Evolutionary conservation across 2,888 invertebrate genomes (phyloP).

Genomic region (Oscheius sp.): DNA sequence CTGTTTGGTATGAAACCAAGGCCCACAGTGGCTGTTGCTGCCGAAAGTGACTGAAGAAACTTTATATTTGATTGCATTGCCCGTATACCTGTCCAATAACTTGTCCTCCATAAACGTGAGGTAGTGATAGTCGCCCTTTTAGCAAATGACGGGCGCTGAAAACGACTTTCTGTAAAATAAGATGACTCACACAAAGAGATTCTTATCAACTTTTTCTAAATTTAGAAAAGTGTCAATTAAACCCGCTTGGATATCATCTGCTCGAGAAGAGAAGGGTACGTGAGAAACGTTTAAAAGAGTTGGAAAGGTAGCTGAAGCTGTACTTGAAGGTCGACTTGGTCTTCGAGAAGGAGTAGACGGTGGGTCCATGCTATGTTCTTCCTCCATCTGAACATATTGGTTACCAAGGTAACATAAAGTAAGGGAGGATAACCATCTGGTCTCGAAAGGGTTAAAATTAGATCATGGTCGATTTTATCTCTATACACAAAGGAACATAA

Average conservation of each 20-base stretch:
- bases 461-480: slow-evolving; percentile 12
- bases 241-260: slow-evolving; percentile 56
- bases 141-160: slow-evolving; percentile 61
- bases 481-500: too few species aligned
- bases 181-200: slow-evolving; percentile 55
- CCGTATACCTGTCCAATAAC: slow-evolving; percentile 57
- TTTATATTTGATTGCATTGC: background rate
- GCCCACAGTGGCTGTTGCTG: slow-evolving; percentile 71
- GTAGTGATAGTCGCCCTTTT: slow-evolving; percentile 58
- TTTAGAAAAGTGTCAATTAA: slow-evolving; percentile 59
- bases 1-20: slow-evolving; percentile 71
- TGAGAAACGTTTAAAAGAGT: slow-evolving; percentile 46
- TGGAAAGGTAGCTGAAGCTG: slow-evolving; percentile 21
- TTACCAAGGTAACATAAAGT: too few species aligned
- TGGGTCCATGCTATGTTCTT: slow-evolving; percentile 19
- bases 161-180: background rate
- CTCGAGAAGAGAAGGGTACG: slow-evolving; percentile 47
- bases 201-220: slow-evolving; percentile 57
- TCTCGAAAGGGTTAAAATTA: background rate
- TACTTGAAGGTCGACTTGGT: slow-evolving; percentile 12
- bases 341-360: background rate
- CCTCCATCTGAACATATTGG: slow-evolving; percentile 2
- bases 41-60: slow-evolving; percentile 71
- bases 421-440: background rate
- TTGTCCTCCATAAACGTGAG: slow-evolving; percentile 71